phyloP scores from a whole-genome alignment of 2,888 invertebrate genomes.

The Metalampra italica region DNA sequence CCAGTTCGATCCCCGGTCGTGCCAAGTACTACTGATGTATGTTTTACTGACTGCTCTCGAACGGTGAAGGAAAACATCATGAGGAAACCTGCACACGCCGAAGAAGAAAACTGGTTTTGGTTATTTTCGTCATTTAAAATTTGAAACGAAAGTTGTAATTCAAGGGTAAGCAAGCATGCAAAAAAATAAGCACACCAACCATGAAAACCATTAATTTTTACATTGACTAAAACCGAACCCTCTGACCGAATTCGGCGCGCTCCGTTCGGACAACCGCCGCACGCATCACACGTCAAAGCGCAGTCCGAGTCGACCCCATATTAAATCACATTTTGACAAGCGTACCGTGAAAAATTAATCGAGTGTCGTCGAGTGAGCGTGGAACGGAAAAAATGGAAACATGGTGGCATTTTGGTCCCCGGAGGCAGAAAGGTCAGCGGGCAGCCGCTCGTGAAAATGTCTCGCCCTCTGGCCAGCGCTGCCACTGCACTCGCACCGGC shows the following conservation, averaged over 20 bases:
- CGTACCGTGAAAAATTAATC: conserved; percentile 78
- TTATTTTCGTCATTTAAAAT: no score
- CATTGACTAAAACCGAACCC: conserved; percentile 5
- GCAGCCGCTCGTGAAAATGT: conserved; percentile 71
- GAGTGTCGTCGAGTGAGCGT: conserved; percentile 68
- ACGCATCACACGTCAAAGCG: conserved; percentile 69
- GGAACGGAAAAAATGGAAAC: conserved; percentile 61
- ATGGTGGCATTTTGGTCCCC: conserved; percentile 73
- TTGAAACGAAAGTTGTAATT: not conserved
- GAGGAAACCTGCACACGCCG: no score
- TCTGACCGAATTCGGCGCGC: conserved; percentile 31
- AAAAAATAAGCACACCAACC: no score
- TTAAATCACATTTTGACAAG: conserved; percentile 78
- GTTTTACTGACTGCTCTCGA: no score
- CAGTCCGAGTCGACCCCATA: conserved; percentile 54
- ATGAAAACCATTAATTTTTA: no score
- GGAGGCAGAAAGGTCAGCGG: conserved; percentile 69
- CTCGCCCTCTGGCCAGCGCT: conserved; percentile 43
- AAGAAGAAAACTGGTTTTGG: no score
- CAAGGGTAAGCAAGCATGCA: not conserved
- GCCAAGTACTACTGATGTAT: no score
- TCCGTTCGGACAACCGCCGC: conserved; percentile 21
- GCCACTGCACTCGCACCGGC: conserved; percentile 22
- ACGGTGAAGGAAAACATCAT: no score
- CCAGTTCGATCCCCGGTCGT: no score